A percentile compares a stretch with the other conserved stretches of the same genome.
These are phyloP conservation scores for Picathartes gymnocephalus DNA, from an alignment of 2,113 vertebrate species.

Conservation along the genomic window DNA sequence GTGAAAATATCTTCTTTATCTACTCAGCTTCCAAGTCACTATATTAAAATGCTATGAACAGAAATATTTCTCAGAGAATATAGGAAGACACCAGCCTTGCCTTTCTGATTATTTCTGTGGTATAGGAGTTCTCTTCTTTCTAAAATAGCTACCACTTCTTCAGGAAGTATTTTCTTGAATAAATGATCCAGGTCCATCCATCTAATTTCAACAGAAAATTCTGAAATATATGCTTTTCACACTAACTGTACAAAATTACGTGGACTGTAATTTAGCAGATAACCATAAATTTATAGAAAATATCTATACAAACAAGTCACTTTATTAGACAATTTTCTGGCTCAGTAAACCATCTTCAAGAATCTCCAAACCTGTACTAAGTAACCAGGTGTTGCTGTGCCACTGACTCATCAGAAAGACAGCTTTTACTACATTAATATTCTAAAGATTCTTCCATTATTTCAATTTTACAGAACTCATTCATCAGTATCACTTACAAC, in stretches of 20 bases:
- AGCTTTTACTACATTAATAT: neutral
- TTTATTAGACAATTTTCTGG: neutral
- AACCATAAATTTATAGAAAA: neutral
- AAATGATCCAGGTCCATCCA: neutral
- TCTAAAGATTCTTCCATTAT: neutral
- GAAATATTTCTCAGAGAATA: neutral
- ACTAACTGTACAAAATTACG: neutral
- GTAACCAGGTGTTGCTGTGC: neutral
- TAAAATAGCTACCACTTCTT: neutral
- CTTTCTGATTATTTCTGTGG: neutral
- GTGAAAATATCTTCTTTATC: neutral
- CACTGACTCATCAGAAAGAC: neutral
- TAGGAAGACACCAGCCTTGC: neutral
- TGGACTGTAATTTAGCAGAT: neutral
- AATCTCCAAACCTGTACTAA: neutral
- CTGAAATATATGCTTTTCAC: neutral
- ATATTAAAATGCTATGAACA: neutral
- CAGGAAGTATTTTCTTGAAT: neutral
- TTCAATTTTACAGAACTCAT: neutral
- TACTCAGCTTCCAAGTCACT: neutral
- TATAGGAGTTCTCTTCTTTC: neutral
- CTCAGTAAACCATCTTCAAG: neutral
- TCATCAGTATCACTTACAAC: neutral
- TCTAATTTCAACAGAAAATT: neutral
- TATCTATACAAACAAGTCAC: neutral